Evolutionary conservation across 2,113 vertebrate species (phyloP), one percentile per base, ranked within the genome.

Genomic region (Hippopotamus amphibius): DNA sequence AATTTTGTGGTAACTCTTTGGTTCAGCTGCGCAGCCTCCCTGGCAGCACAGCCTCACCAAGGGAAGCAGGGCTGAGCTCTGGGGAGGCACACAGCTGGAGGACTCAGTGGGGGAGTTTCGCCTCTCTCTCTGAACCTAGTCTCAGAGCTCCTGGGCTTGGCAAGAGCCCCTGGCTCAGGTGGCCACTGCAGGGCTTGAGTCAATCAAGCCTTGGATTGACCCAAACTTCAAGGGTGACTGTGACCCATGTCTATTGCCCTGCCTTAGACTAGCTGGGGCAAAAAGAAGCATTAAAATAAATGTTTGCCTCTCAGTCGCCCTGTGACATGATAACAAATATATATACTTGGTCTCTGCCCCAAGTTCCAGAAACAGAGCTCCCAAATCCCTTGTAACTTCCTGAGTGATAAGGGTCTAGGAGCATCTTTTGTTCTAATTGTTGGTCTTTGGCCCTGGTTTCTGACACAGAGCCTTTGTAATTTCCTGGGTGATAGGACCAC

Each of bases 91-190:
- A 48, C 11, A 11, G 37, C 26, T 30, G 43, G 48, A 77, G 53
- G 68, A 41, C 24, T 83, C 28, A 11, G 12, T 22, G 0, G 2
- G 5, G 15, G 3, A 21, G 17, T 17, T 21, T 71, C 11, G 0
- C 33, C 13, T 46, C 14, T 43, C 6, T 82, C 63, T 33, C 72
- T 53, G 53, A 43, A 30, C 19, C 30, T 41, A 3, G 22, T 11
- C 61, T 37, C 13, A 53, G 28, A 82, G 53, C 37, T 72, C 88
- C 22, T 13, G 8, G 6, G 6, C 53, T 37, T 46, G 57, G 7
- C 43, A 19, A 5, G 21, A 9, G 17, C 63, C 46, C 53, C 41
- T 17, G 48, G 21, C 66, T 59, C 33, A 10, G 16, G 16, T 43
- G 41, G 41, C 17, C 28, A 33, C 22, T 26, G 12, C 6, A 16